Evolutionary conservation across 2,797 vertebrate genomes (phyloP).

Genomic region (Lagocephalus sceleratus): DNA sequence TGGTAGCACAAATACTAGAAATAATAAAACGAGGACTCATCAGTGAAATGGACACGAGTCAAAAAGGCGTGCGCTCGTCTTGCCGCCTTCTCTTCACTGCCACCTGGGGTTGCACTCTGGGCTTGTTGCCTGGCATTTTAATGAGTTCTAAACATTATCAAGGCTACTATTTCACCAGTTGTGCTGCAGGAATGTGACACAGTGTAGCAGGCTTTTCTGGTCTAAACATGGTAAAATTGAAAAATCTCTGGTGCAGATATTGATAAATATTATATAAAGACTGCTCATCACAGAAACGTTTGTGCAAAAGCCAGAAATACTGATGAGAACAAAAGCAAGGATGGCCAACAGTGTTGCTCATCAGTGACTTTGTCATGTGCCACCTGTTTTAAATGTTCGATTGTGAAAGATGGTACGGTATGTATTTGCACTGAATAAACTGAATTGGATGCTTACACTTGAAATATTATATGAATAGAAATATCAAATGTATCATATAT

Average conservation of each 20-base stretch:
- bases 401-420: too few species aligned
- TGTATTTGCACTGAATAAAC: too few species aligned
- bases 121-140: slow-evolving; percentile 58
- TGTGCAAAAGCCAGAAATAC: too few species aligned
- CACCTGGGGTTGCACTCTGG: slow-evolving; percentile 58
- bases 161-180: slow-evolving; percentile 53
- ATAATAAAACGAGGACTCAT: slow-evolving; percentile 53
- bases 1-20: slow-evolving; percentile 31
- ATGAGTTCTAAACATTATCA: slow-evolving; percentile 68
- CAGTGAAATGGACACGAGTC: slow-evolving; percentile 47
- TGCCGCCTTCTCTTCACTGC: slow-evolving; percentile 18
- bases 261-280: not conserved
- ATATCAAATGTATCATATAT: too few species aligned
- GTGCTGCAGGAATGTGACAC: slow-evolving; percentile 51
- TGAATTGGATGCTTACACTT: too few species aligned
- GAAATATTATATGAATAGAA: too few species aligned
- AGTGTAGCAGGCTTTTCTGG: slow-evolving; percentile 41
- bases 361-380: too few species aligned
- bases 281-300: too few species aligned
- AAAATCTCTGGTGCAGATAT: not conserved
- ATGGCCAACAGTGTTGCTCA: too few species aligned
- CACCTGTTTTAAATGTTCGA: too few species aligned
- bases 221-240: slow-evolving; percentile 7
- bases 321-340: too few species aligned
- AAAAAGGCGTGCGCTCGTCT: slow-evolving; percentile 25